phyloP scores from a whole-genome alignment of 2,797 vertebrate genomes.

The Hypotaenidia okinawae region DNA sequence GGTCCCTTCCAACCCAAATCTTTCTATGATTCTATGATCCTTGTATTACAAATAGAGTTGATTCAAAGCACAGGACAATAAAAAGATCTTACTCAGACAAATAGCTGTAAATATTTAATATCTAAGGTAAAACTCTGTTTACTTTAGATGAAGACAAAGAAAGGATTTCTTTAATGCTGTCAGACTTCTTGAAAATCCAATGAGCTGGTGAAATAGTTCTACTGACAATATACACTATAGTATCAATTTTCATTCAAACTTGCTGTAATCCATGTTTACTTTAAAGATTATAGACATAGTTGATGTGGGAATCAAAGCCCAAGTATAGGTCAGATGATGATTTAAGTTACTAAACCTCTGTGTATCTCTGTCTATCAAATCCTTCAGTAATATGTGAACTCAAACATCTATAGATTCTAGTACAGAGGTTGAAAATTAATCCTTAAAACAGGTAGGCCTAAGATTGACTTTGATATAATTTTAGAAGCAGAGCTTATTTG shows the following conservation, averaged over 20 bases:
- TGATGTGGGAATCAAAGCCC: constrained; percentile 62
- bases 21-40: too few relatives aligned
- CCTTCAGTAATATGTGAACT: constrained; percentile 47
- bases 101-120: constrained; percentile 30
- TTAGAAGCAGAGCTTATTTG: not conserved
- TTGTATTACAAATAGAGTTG: not conserved
- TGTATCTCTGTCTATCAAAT: constrained; percentile 34
- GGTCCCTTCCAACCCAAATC: too few relatives aligned
- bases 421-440: constrained; percentile 47
- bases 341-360: constrained; percentile 60
- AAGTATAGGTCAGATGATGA: constrained; percentile 57
- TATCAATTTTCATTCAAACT: constrained; percentile 52
- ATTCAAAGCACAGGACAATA: not conserved
- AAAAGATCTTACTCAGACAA: not conserved
- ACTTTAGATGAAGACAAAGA: constrained; percentile 33
- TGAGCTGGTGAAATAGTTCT: constrained; percentile 29
- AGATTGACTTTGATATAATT: constrained; percentile 20
- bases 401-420: constrained; percentile 29
- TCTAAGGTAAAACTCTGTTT: constrained; percentile 16
- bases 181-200: constrained; percentile 40
- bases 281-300: constrained; percentile 67
- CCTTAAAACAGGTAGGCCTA: constrained; percentile 18
- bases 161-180: constrained; percentile 4
- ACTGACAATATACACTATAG: constrained; percentile 16
- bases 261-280: constrained; percentile 64